Evolutionary conservation across 2,113 vertebrate genomes (phyloP), one percentile per base, ranked within the genome.

Genomic region (Pseudorhombus dupliciocellatus): DNA sequence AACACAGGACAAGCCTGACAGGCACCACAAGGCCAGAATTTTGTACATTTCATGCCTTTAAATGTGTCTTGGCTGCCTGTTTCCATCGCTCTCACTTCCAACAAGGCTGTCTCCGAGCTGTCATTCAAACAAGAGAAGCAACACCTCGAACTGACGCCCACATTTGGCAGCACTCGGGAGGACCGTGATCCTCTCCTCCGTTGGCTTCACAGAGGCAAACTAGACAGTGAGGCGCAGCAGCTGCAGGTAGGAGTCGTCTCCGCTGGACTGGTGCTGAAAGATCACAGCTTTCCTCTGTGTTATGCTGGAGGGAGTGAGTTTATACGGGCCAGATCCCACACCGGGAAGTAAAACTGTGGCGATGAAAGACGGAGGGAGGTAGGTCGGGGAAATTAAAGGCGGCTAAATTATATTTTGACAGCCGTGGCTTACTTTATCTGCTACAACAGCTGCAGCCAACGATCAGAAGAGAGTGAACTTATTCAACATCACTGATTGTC

Each of bases 131-230:
- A 3, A 31, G 52, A 79, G 79, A 80, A 85, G 83, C 79, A 77
- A 81, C 81, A 81, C 80, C 86, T 87, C 68, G 80, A 82, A 78
- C 54, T 60, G 82, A 84, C 81, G 74, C 88, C 83, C 85, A 83
- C 85, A 40, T 71, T 61, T 52, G 74, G 83, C 83, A 79, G 81
- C 85, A 4, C 83, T 65, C 70, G 1, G 1, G 52, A 78, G 63
- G 84, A 44, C 72, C 40, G 3, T 18, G 55, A 61, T 18, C 37
- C 25, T 72, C 80, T 79, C 50, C 50, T 66, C 81, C 22, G 55
- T 60, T 55, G 81, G 70, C 62, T 75, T 71, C 57, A 68, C 65
- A 42, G 55, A 70, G 66, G 65, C 48, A 26, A 87, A 69, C 42
- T 7, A 78, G 73, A 21, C 74, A 11, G 72, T 16, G 54, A 62